A percentile compares a stretch with the other conserved stretches of the same genome.
These are phyloP conservation scores for Drosophila quinaria DNA, from an alignment of 2,888 invertebrate species.

Conservation along the genomic window DNA sequence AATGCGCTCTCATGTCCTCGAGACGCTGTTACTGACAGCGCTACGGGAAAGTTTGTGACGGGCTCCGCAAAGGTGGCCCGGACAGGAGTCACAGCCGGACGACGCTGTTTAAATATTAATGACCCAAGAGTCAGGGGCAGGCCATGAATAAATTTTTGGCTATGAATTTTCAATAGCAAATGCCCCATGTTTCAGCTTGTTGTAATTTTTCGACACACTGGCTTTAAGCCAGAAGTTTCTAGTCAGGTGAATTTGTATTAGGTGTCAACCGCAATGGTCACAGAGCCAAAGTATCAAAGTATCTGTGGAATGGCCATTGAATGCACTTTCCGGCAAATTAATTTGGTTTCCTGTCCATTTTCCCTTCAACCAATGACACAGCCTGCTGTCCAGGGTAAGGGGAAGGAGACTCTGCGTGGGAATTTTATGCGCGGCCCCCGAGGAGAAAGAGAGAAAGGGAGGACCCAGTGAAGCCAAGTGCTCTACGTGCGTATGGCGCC, in stretches of 20 bases:
- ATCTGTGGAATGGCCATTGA: conserved; percentile 34
- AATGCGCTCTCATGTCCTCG: conserved; percentile 67
- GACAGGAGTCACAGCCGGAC: conserved; percentile 55
- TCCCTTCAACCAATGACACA: conserved; percentile 25
- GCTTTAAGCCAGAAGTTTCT: conserved; percentile 55
- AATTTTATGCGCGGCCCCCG: conserved; percentile 59
- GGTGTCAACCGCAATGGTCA: conserved; percentile 63
- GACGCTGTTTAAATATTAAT: conserved; percentile 77
- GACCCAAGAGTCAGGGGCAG: conserved; percentile 66
- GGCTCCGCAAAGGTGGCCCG: conserved; percentile 65
- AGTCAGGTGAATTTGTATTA: conserved; percentile 47
- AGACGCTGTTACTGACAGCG: conserved; percentile 73
- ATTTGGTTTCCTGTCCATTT: conserved; percentile 60
- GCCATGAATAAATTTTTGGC: conserved; percentile 83
- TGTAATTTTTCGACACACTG: conserved; percentile 41
- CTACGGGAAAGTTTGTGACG: conserved; percentile 63
- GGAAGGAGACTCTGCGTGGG: conserved; percentile 57
- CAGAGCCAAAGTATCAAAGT: conserved; percentile 13
- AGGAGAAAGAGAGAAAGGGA: conserved; percentile 8
- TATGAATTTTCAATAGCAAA: conserved; percentile 83
- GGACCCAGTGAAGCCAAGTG: conserved; percentile 7
- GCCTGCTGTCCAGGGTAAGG: neutral
- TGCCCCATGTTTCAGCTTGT: conserved; percentile 13
- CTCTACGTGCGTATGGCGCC: conserved; percentile 74
- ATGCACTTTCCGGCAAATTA: conserved; percentile 62